Evolutionary conservation across 2,113 vertebrate genomes (phyloP).

Genomic region (Pheucticus melanocephalus): DNA sequence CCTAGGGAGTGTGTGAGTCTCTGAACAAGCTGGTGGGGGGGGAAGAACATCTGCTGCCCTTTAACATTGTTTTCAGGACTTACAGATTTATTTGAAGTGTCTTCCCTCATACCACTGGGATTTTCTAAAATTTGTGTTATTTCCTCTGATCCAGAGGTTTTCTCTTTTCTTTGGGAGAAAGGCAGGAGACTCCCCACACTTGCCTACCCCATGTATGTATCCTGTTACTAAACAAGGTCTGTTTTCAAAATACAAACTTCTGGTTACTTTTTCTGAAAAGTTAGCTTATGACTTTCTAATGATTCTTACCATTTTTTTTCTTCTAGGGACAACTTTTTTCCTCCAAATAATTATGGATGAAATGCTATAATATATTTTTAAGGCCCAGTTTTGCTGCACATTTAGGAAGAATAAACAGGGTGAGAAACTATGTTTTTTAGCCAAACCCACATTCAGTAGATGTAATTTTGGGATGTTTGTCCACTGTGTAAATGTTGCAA

Average conservation of each 20-base stretch:
- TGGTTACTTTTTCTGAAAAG: background rate
- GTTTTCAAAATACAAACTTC: slow-evolving; percentile 32
- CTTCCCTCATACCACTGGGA: slow-evolving; percentile 39
- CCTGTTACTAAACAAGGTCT: slow-evolving; percentile 25
- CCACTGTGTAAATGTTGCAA: background rate
- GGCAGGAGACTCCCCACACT: background rate
- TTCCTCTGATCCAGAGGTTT: slow-evolving; percentile 63
- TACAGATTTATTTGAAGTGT: slow-evolving; percentile 44
- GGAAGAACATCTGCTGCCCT: slow-evolving; percentile 62
- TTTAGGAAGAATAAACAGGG: background rate
- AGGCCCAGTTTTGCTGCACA: background rate
- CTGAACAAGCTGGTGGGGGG: background rate
- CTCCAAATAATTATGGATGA: background rate
- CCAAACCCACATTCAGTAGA: background rate
- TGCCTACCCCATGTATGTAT: background rate
- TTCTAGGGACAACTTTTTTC: background rate
- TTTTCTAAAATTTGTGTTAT: slow-evolving; percentile 60
- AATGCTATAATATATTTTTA: background rate
- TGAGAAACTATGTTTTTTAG: background rate
- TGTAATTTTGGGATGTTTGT: background rate
- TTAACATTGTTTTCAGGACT: slow-evolving; percentile 45
- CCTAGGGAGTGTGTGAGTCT: background rate
- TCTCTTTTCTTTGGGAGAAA: slow-evolving; percentile 1
- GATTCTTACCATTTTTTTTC: background rate
- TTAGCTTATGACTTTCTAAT: background rate